Base-by-base conservation (phyloP, 2,797 vertebrate genomes). In the Anas acuta region DNA sequence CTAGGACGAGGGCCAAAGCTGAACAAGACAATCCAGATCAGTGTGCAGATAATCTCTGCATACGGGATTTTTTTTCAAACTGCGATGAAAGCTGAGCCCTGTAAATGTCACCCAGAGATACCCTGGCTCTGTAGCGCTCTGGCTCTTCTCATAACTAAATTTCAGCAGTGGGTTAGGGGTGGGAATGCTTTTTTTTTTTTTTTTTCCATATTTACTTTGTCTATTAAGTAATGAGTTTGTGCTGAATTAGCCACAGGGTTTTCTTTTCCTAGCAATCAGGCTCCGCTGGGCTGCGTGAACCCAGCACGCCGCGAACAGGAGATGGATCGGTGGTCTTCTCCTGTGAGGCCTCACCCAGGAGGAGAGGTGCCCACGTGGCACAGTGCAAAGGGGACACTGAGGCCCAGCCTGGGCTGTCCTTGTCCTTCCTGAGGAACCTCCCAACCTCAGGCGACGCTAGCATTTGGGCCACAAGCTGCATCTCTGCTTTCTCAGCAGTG, bases 21-120 rank as follows among this genome's bases (percentile, higher is more conserved):
- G 92, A 97, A 85, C 86, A 93, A 96, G 95, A 95, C 95, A 92
- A 95, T 96, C 76, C 90, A 97, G 96, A 96, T 96, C 96, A 89
- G 87, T 26, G 51, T 25, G 83, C 76, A 94, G 96, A 97, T 95
- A 94, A 96, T 97, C 96, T 96, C 85, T 81, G 88, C 43, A 19
- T 73, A 58, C 15, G 56, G 89, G 86, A 66, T 67, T 92, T 92
- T 64, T 53, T 93, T 97, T 95, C 94, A 93, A 94, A 90, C 95
- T 95, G 96, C 1, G 70, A 93, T 87, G 97, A 95, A 97, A 97
- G 94, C 96, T 95, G 96, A 97, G 87, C 93, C 65, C 78, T 92
- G 76, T 79, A 91, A 97, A 95, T 95, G 93, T 97, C 96, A 95
- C 95, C 89, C 83, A 4, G 75, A 60, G 92, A 77, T 84, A 87